Evolutionary conservation across 2,113 vertebrate species (phyloP).

Genomic region (Otolemur garnettii): DNA sequence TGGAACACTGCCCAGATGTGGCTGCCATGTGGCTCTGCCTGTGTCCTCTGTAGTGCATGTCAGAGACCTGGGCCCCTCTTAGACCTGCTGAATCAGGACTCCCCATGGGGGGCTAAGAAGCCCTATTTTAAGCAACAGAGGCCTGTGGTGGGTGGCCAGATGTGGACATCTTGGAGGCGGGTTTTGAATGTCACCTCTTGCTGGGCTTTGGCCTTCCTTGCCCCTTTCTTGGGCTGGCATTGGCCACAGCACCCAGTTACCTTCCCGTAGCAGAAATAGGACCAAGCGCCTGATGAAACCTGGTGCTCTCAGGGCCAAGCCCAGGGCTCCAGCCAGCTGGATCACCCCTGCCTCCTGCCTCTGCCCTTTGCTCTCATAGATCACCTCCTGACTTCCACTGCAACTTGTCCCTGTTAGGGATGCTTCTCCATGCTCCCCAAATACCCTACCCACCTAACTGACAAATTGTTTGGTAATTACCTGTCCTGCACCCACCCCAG

Average conservation of each 20-base stretch:
- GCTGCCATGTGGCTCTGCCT: accelerated
- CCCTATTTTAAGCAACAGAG: background rate
- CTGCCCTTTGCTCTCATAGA: too few relatives aligned
- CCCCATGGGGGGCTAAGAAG: accelerated
- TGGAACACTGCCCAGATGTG: accelerated
- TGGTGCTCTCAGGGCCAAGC: background rate
- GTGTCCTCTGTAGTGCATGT: background rate
- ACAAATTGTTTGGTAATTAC: too few relatives aligned
- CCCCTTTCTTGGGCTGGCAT: background rate
- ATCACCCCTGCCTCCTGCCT: too few relatives aligned
- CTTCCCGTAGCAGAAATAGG: background rate
- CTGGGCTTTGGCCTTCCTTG: background rate
- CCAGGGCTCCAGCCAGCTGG: background rate
- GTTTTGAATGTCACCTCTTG: background rate
- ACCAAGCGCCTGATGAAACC: background rate
- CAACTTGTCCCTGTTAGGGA: background rate
- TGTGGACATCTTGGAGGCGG: background rate
- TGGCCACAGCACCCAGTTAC: background rate
- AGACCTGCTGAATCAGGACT: too few relatives aligned
- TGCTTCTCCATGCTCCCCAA: background rate
- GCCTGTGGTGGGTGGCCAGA: too few relatives aligned
- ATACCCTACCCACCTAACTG: too few relatives aligned
- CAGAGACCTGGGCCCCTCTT: background rate
- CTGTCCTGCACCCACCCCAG: background rate
- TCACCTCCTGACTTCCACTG: too few relatives aligned